Base-by-base conservation (phyloP, 2,888 invertebrate genomes). In the Thalpophila matura region DNA sequence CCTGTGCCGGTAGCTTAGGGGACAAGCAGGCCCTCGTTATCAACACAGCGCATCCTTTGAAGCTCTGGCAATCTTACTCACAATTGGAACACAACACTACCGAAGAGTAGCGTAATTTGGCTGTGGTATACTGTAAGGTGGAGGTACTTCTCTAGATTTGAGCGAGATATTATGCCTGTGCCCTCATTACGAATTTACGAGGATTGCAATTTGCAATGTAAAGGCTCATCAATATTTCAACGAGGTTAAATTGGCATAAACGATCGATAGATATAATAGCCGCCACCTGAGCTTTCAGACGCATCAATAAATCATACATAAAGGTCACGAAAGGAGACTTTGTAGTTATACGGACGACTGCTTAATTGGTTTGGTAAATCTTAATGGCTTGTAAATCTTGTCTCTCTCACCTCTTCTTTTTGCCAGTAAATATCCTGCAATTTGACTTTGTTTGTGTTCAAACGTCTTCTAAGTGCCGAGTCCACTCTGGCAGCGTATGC, bases 371-470 rank as follows among this genome's bases (percentile, higher is more conserved):
- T n/a, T n/a, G n/a, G n/a, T n/a, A n/a, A n/a, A n/a, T n/a, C n/a
- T n/a, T n/a, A n/a, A n/a, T n/a, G n/a, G n/a, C n/a, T n/a, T n/a
- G n/a, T n/a, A n/a, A n/a, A n/a, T n/a, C n/a, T n/a, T n/a, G n/a
- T n/a, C 14, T 16, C 5, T 1, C 26, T 70, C 60, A 96, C 96
- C 91, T 97, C 97, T 58, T 96, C 94, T 83, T 96, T 96, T 87
- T 98, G 98, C 98, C 98, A 98, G 62, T 96, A 96, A 4, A 98
- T 94, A 85, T 98, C 98, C 82, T 97, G 97, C 56, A 97, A 94
- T 33, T 97, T 97, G 62, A 96, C 95, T 81, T 96, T 96, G 59
- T 97, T 97, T 74, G 97, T 96, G 86, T 97, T 97, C 57, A 98
- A 96, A 59, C 98, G 95, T 88, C 97, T 97, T 60, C 98, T 95